Evolutionary conservation across 1,140 invertebrate species (phyloP).

Genomic region (Drosophila sulfurigaster): DNA sequence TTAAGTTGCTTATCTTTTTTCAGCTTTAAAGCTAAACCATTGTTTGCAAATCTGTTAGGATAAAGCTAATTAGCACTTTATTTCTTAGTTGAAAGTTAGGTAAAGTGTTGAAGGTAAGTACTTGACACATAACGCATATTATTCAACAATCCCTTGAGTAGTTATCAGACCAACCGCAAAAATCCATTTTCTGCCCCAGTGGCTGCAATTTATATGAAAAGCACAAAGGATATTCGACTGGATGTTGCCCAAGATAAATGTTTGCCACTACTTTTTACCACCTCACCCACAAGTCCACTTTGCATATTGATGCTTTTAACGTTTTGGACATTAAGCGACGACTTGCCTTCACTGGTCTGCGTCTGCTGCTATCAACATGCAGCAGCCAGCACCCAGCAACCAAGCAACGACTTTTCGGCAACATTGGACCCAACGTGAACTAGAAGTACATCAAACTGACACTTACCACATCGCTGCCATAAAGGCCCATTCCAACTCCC

Average conservation of each 20-base stretch:
- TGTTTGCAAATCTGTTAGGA: too few species aligned
- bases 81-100: too few species aligned
- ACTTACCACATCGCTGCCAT: conserved; percentile 84
- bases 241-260: conserved; percentile 66
- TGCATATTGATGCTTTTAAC: conserved; percentile 83
- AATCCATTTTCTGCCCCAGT: conserved; percentile 77
- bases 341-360: conserved; percentile 42
- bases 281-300: conserved; percentile 59
- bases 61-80: too few species aligned
- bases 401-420: too few species aligned
- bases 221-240: conserved; percentile 61
- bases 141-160: conserved; percentile 61
- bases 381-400: conserved; percentile 6
- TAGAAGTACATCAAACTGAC: conserved; percentile 79
- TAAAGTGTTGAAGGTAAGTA: conserved; percentile 7
- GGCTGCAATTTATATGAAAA: conserved; percentile 76
- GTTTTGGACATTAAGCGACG: conserved; percentile 75
- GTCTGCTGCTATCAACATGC: conserved; percentile 63
- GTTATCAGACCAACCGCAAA: conserved; percentile 75
- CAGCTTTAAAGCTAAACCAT: too few species aligned
- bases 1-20: too few species aligned
- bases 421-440: conserved; percentile 28
- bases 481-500: conserved; percentile 77
- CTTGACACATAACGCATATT: conserved; percentile 38
- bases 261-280: conserved; percentile 29